Evolutionary conservation across 1,140 invertebrate species (phyloP).

Genomic region (Drosophila setifemur): DNA sequence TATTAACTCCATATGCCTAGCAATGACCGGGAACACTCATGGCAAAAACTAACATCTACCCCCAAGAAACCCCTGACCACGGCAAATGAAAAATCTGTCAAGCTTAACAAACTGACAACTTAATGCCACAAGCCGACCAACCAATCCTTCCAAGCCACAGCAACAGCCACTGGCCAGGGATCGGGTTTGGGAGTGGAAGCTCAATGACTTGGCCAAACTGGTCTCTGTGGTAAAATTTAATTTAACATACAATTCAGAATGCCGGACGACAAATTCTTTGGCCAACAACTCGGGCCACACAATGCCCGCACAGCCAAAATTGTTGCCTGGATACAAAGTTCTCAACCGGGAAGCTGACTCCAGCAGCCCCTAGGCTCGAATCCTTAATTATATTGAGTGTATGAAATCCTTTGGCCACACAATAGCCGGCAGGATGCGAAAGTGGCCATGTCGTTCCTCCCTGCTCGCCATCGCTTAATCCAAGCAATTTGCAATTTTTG

Average conservation of each 20-base stretch:
- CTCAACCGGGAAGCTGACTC: neutral
- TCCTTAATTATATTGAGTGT: slow-evolving; percentile 82
- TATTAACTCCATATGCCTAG: slow-evolving; percentile 48
- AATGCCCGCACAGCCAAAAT: slow-evolving; percentile 41
- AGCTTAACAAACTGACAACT: slow-evolving; percentile 75
- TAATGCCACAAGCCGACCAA: slow-evolving; percentile 60
- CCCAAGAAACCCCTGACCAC: neutral
- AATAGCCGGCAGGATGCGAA: slow-evolving; percentile 70
- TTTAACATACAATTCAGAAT: slow-evolving; percentile 77
- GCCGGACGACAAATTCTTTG: slow-evolving; percentile 62
- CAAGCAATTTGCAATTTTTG: slow-evolving; percentile 81
- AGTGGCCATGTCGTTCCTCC: slow-evolving; percentile 61
- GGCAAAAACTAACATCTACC: slow-evolving; percentile 19
- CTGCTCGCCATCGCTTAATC: slow-evolving; percentile 69
- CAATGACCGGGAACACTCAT: slow-evolving; percentile 26
- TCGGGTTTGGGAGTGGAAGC: slow-evolving; percentile 8
- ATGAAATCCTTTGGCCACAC: slow-evolving; percentile 80
- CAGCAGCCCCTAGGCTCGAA: slow-evolving; percentile 54
- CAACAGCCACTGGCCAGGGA: slow-evolving; percentile 1
- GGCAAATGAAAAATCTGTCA: slow-evolving; percentile 75
- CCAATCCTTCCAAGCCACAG: slow-evolving; percentile 24
- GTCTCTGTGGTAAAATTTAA: slow-evolving; percentile 80
- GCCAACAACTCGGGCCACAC: slow-evolving; percentile 48
- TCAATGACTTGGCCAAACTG: slow-evolving; percentile 65
- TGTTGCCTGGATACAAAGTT: slow-evolving; percentile 70